Base-by-base conservation (phyloP, 2,888 invertebrate species). In the Dastarcus helophoroides region DNA sequence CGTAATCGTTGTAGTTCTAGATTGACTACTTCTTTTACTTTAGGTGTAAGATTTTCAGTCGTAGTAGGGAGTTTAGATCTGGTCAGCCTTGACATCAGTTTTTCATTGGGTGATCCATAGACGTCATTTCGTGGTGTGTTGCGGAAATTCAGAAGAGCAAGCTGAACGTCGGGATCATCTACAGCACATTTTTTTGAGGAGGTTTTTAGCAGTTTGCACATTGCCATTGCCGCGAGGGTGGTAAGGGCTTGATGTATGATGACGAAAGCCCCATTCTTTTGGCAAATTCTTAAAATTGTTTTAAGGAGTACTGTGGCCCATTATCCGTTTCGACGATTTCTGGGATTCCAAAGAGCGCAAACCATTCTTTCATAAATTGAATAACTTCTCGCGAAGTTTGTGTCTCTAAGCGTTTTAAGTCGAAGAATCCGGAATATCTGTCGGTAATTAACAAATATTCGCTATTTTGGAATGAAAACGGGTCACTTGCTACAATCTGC, bases 331-430 rank as follows among this genome's bases (percentile, higher is more conserved):
- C 33, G 9, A 35, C 16, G 10, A 30, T 16, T 28, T 33, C 28
- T 11, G 32, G 35, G 8, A 36, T 36, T 4, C 35, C 37, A 11
- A 36, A 35, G 8, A 32, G 25, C 10, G 37, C 8, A 17, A 36
- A 36, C 36, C 36, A 36, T 14, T 26, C 10, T 12, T 29, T 30
- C 25, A 24, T 38, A 30, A 7, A 31, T 14, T 15, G 33, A 16
- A n/a, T n/a, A n/a, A n/a, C n/a, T n/a, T n/a, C n/a, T n/a, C n/a
- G n/a, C n/a, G n/a, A n/a, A n/a, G n/a, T n/a, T n/a, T n/a, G 6
- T 17, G 8, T 17, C 19, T 7, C 19, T 17, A 17, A 6, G 6
- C 19, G 19, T 7, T 17, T 8, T 7, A 6, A 6, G 6, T 17
- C 8, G 19, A 17, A n/a, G n/a, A n/a, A n/a, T n/a, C n/a, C n/a